Base-by-base conservation (phyloP, 2,888 invertebrate species). In the Heliconius ethilla region DNA sequence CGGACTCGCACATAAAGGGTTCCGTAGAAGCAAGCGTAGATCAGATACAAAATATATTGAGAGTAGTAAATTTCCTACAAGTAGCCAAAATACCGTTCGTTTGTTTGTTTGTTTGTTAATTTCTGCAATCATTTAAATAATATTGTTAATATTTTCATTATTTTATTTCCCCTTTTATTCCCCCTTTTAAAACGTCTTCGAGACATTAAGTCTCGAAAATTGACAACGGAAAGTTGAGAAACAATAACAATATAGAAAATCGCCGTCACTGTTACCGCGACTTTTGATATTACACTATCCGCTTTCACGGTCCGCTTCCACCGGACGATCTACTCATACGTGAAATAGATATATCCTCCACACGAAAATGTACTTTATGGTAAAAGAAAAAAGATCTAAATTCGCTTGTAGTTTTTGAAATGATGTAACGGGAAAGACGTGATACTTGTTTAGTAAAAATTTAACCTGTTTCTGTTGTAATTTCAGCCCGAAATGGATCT, bases 271-370 rank as follows among this genome's bases (percentile, higher is more conserved):
- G n/a, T 33, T 51, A 37, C 79, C 78, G 63, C 70, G 70, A 73
- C 80, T 51, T 45, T 67, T 51, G 81, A 78, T 80, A 78, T 80
- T 78, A 82, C 79, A 75, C 78, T 83, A 83, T 83, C 84, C 83
- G 83, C 82, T 83, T 82, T 81, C 83, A 83, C 83, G 82, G 78
- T 83, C 75, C 79, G 79, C 81, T 77, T 82, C 79, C 79, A 75
- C 82, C 77, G 82, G 81, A 75, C 83, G 75, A 76, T 80, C 81
- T 82, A 81, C 79, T 83, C 83, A 81, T 37, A 77, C 81, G 84
- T 83, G 82, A 82, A 83, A 83, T 83, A 79, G 81, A 70, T 77
- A 70, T 33, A 18, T 15, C 6, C 13, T 3, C 3, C 81, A 76
- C 18, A 33, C 79, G 1, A 81, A 63, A 72, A 29, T 51, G 10